Conservation (phyloP, 2,888 invertebrate species). For the Eupithecia vulgata region DNA sequence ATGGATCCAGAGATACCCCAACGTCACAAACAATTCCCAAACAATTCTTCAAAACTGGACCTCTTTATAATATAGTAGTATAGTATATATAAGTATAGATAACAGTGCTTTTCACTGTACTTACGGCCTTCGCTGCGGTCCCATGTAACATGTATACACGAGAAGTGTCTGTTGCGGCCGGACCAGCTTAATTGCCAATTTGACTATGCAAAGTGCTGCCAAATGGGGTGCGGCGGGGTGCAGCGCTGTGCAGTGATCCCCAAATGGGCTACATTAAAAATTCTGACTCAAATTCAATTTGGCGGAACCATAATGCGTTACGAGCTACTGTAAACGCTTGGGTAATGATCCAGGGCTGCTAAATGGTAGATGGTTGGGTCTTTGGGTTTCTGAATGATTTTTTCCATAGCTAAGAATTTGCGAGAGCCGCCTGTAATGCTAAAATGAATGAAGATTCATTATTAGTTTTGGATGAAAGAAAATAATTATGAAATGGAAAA, state of each 20-base stretch:
- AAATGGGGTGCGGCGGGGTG: conserved; percentile 15
- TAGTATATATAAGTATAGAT: no score
- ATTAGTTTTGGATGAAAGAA: background rate
- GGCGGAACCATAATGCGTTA: background rate
- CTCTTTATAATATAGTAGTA: no score
- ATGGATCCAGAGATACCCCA: no score
- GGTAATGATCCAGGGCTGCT: conserved; percentile 6
- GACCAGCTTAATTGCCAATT: conserved; percentile 25
- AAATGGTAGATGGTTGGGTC: background rate
- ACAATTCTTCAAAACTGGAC: no score
- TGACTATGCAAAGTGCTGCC: conserved; percentile 16
- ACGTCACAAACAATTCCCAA: no score
- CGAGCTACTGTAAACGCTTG: conserved; percentile 6
- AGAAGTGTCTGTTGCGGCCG: conserved; percentile 8
- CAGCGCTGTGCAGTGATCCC: conserved; percentile 4
- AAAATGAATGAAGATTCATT: background rate
- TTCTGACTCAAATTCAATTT: conserved; percentile 14
- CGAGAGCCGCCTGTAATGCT: background rate
- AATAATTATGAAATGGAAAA: background rate
- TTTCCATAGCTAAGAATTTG: background rate
- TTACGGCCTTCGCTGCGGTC: background rate
- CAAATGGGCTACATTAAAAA: conserved; percentile 15
- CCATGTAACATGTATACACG: conserved; percentile 4
- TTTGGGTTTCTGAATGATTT: background rate
- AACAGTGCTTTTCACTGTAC: background rate